Evolutionary conservation across 2,797 vertebrate genomes (phyloP).

Genomic region (Megalops cyprinoides): DNA sequence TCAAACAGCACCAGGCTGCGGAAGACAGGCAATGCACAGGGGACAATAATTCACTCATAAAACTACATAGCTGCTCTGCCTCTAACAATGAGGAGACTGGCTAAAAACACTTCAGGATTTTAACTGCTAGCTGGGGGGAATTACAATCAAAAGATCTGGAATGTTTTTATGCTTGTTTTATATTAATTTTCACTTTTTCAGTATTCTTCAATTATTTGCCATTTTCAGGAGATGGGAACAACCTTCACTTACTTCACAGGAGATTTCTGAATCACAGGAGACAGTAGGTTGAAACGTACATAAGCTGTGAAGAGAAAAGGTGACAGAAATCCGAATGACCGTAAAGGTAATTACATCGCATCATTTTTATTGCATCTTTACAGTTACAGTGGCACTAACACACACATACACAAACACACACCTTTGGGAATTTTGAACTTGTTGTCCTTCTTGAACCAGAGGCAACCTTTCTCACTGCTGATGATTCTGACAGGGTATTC

Average conservation of each 20-base stretch:
- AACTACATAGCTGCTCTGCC: no score
- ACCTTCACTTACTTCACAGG: conserved; percentile 86
- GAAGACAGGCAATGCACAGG: not conserved
- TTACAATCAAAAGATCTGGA: no score
- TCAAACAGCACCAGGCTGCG: conserved; percentile 89
- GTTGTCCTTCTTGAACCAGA: conserved; percentile 96
- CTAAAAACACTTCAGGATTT: no score
- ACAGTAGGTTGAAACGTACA: conserved; percentile 92
- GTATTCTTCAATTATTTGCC: not conserved
- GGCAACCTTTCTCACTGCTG: conserved; percentile 76
- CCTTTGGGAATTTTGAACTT: conserved; percentile 98
- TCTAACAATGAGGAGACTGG: no score
- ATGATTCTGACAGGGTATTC: conserved; percentile 84
- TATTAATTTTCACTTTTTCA: not conserved
- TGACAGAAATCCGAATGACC: conserved; percentile 18
- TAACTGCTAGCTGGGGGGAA: no score
- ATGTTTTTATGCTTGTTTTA: not conserved
- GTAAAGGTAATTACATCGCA: not conserved
- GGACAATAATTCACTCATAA: not conserved
- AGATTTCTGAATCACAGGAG: conserved; percentile 90
- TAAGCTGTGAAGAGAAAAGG: conserved; percentile 73
- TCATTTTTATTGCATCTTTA: not conserved
- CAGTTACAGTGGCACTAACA: not conserved
- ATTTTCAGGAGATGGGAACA: not conserved
- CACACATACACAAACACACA: conserved; percentile 40